Evolutionary conservation across 2,888 invertebrate species (phyloP), one percentile per base, ranked within the genome.

Genomic region (Trisateles emortualis): DNA sequence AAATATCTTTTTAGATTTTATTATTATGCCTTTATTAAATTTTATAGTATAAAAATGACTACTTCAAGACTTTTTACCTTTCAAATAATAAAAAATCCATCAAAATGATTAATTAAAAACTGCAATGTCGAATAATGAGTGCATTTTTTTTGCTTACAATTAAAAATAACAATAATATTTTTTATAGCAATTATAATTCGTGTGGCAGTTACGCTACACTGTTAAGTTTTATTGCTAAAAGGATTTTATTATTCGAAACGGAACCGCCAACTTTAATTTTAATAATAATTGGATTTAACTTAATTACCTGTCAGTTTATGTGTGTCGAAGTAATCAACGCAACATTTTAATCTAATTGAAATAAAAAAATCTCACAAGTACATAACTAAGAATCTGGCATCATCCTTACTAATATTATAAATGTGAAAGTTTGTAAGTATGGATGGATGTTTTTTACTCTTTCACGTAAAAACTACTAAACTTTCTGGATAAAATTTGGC

Each of bases 161-260:
- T 35, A 29, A 42, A 24, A 46, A 38, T 16, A 52, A 44, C 13
- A 41, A 47, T 40, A 39, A 41, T 39, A 19, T 42, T 40, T 48
- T 47, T 57, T 36, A 55, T 49, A 32, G 10, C 32, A 52, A 56
- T 44, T 36, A 41, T 59, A 36, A 14, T 36, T 53, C 13, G 19
- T 44, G 33, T 51, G 52, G 49, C 50, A 50, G 49, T 26, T 51
- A 59, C n/a, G n/a, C n/a, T n/a, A n/a, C n/a, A n/a, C 45, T 60
- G 54, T 64, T 68, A 47, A 64, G 13, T 43, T 65, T 65, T 65
- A 66, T 11, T 53, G 50, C 26, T 9, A 36, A 50, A 55, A 53
- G 45, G 45, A 59, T 55, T 58, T 63, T 67, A 54, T 63, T 40
- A 63, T 58, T 32, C 56, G 40, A 60, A 46, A 70, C 44, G 45